These are phyloP conservation scores for Neodiprion pinetum DNA, from an alignment of 1,140 invertebrate species.

Conservation along the genomic window DNA sequence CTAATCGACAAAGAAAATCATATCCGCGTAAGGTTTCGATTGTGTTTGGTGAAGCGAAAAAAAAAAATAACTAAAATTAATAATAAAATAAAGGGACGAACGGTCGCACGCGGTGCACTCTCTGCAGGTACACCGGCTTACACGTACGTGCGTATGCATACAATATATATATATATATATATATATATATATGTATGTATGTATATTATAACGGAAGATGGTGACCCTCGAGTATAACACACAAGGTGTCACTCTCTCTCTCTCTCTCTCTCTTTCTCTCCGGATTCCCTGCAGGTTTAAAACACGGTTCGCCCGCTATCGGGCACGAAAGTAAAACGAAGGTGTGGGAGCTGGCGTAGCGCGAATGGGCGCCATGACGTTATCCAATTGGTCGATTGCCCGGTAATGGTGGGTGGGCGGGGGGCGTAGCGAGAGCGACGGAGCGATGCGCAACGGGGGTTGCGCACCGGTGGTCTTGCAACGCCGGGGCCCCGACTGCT, in stretches of 20 bases:
- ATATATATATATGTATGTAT: too few relatives aligned
- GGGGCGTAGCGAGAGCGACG: slow-evolving; percentile 32
- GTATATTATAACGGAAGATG: not conserved
- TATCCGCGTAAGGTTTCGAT: too few relatives aligned
- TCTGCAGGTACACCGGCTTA: too few relatives aligned
- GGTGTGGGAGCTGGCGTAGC: slow-evolving; percentile 10
- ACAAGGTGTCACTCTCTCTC: too few relatives aligned
- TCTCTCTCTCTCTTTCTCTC: too few relatives aligned
- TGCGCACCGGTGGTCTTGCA: slow-evolving; percentile 45
- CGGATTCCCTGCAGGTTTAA: too few relatives aligned
- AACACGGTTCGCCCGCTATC: too few relatives aligned
- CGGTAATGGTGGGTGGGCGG: slow-evolving; percentile 60
- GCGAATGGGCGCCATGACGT: slow-evolving; percentile 53
- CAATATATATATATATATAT: too few relatives aligned
- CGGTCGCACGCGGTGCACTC: not conserved
- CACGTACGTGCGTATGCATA: too few relatives aligned
- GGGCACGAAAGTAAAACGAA: slow-evolving; percentile 22
- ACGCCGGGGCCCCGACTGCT: not conserved
- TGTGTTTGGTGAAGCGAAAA: not conserved
- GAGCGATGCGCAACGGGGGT: slow-evolving; percentile 43
- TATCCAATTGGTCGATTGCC: slow-evolving; percentile 57
- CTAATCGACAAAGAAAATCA: too few relatives aligned
- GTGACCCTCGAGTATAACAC: not conserved
- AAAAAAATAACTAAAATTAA: not conserved
- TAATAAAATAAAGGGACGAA: not conserved